These are phyloP conservation scores for Calidris pygmaea DNA, from an alignment of 2,113 vertebrate genomes.

Conservation along the genomic window DNA sequence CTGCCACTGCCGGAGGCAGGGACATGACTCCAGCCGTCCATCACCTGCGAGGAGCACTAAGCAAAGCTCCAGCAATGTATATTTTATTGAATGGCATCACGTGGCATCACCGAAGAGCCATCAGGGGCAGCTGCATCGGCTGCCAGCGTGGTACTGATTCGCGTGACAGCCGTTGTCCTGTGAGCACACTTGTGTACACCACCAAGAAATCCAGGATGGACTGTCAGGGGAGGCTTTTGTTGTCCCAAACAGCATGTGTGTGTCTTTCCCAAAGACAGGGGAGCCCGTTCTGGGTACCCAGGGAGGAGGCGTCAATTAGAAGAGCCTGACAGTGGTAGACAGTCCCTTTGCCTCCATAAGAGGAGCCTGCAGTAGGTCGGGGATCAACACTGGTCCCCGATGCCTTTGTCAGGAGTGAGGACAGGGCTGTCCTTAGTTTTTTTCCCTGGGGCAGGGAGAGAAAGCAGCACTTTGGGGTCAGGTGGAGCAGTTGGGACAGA, in stretches of 20 bases:
- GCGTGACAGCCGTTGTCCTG: neutral
- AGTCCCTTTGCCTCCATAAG: neutral
- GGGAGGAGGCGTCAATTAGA: neutral
- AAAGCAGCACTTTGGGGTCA: accelerated
- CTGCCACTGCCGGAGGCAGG: neutral
- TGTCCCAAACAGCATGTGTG: neutral
- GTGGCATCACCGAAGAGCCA: neutral
- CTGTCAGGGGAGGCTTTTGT: neutral
- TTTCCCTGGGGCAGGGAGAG: neutral
- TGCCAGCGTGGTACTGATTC: neutral
- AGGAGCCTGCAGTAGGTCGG: neutral
- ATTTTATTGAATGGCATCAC: neutral
- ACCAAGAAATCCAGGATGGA: neutral
- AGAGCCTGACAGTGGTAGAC: accelerated
- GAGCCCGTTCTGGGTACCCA: neutral
- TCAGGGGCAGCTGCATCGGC: neutral
- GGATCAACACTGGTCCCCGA: neutral
- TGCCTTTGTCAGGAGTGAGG: neutral
- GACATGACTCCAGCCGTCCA: neutral
- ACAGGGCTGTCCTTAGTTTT: neutral
- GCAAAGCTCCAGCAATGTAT: neutral
- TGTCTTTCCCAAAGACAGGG: neutral
- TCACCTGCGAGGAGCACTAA: neutral
- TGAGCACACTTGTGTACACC: neutral
- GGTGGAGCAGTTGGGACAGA: neutral